These are phyloP conservation scores for Erinaceus europaeus DNA, from an alignment of 2,113 vertebrate genomes.

Conservation along the genomic window DNA sequence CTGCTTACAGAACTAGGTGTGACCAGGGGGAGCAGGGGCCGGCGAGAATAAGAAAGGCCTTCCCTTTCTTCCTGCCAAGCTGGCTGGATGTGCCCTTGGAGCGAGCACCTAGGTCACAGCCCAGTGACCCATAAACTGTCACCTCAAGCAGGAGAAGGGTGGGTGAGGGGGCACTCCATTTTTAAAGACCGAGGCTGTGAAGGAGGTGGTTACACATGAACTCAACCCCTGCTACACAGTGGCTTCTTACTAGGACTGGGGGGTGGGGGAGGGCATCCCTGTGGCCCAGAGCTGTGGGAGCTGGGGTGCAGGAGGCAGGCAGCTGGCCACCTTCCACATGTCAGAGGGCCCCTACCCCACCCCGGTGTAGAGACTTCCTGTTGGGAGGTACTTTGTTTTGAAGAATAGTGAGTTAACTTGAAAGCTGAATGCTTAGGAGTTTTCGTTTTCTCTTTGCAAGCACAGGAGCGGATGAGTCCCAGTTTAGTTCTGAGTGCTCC, in stretches of 20 bases:
- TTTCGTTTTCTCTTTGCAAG: neutral
- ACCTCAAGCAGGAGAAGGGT: neutral
- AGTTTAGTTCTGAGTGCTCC: too few relatives aligned
- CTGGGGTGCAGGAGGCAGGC: too few relatives aligned
- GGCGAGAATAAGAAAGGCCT: too few relatives aligned
- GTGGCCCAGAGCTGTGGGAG: neutral
- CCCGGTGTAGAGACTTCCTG: too few relatives aligned
- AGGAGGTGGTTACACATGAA: neutral
- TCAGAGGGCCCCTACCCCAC: too few relatives aligned
- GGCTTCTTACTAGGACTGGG: too few relatives aligned
- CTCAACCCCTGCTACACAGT: too few relatives aligned
- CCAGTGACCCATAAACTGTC: neutral
- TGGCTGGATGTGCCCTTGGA: too few relatives aligned
- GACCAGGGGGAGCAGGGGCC: too few relatives aligned
- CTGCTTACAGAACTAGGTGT: too few relatives aligned
- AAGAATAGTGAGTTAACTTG: neutral
- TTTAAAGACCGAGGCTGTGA: neutral
- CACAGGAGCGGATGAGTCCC: neutral
- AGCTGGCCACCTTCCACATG: too few relatives aligned
- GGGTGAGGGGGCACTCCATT: neutral
- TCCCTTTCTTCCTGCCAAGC: neutral
- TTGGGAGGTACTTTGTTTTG: neutral
- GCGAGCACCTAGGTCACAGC: neutral
- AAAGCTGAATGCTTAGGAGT: neutral
- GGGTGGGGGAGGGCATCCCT: too few relatives aligned